Conservation (phyloP, 2,113 vertebrate species). For the Tonatia bakeri region DNA sequence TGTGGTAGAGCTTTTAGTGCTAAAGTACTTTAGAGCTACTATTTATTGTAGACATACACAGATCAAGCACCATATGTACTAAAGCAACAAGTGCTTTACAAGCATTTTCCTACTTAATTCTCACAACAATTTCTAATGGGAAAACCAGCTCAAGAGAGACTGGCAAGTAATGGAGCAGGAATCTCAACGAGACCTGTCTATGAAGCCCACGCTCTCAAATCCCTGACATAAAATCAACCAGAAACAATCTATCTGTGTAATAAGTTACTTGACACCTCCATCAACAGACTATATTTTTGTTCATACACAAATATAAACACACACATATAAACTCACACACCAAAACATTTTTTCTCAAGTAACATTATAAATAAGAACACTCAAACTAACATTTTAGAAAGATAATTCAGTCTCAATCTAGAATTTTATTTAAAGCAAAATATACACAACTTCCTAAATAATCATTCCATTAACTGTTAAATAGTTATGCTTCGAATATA, state of each 20-base stretch:
- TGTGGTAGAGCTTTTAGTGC: conserved; percentile 53
- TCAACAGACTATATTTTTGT: conserved; percentile 29
- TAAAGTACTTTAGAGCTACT: conserved; percentile 53
- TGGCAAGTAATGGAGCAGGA: background rate
- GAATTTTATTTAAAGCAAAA: conserved; percentile 12
- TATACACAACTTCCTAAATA: background rate
- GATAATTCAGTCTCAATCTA: background rate
- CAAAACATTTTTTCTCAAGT: conserved; percentile 8
- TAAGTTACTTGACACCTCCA: background rate
- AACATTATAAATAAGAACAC: background rate
- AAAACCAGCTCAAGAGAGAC: conserved; percentile 39
- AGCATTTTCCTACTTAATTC: conserved; percentile 53
- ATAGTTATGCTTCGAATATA: background rate
- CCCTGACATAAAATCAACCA: background rate
- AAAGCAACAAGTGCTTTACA: conserved; percentile 23
- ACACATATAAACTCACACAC: background rate
- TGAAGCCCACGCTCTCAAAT: background rate
- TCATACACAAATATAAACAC: background rate
- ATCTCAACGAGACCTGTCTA: background rate
- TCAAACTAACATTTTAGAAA: conserved; percentile 1
- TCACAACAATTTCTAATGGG: conserved; percentile 45
- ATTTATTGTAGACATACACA: conserved; percentile 27
- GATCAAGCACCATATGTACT: background rate
- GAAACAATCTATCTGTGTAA: background rate
- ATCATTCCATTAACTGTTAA: background rate